phyloP scores from a whole-genome alignment of 2,797 vertebrate species.

The Poecile montanus region DNA sequence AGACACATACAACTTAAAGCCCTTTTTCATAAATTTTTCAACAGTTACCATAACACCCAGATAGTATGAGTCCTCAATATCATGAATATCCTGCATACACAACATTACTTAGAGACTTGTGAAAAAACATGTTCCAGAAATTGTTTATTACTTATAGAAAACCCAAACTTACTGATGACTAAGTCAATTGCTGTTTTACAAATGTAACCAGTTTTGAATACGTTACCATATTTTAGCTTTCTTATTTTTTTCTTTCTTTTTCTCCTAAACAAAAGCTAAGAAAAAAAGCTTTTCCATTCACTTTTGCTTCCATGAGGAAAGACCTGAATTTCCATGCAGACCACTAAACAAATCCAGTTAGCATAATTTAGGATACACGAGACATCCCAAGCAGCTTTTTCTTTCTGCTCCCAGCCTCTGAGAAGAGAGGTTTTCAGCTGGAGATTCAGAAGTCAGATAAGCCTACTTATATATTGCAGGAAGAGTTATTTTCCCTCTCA shows the following conservation, averaged over 20 bases:
- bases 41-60: not conserved
- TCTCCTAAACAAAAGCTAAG: not conserved
- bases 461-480: not conserved
- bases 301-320: not conserved
- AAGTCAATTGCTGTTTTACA: not conserved
- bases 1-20: not conserved
- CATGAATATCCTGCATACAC: not conserved
- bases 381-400: not conserved
- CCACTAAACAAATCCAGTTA: not conserved
- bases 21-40: not conserved
- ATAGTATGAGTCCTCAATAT: not conserved
- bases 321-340: not conserved
- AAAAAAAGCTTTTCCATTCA: not conserved
- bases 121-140: not conserved
- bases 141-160: not conserved
- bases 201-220: not conserved
- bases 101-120: not conserved
- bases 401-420: not conserved
- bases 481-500: not conserved
- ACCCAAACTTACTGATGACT: not conserved
- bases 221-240: not conserved
- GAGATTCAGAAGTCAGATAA: not conserved
- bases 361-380: not conserved
- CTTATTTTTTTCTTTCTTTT: not conserved
- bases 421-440: not conserved